phyloP scores from a whole-genome alignment of 2,113 vertebrate genomes.

The Oreochromis aureus region DNA sequence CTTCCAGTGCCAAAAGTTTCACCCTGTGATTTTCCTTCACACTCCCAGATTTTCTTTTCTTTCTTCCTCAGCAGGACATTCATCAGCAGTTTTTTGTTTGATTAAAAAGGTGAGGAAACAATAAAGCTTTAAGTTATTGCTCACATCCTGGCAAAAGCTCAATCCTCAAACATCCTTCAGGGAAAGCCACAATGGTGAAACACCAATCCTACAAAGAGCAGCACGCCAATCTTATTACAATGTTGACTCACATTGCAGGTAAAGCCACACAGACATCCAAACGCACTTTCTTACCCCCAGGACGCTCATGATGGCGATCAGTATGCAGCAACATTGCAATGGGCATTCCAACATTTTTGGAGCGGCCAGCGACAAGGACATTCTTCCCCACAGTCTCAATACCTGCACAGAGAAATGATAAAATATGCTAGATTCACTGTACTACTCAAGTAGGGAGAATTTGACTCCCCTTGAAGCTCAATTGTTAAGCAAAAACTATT shows the following conservation, averaged over 20 bases:
- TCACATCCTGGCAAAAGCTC: neutral
- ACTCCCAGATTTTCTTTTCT: neutral
- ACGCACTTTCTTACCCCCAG: slow-evolving; percentile 77
- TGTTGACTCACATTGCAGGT: neutral
- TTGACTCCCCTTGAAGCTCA: neutral
- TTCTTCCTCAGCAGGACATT: neutral
- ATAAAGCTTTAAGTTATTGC: neutral
- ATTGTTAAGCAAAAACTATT: neutral
- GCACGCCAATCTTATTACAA: neutral
- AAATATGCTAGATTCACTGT: neutral
- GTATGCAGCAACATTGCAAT: slow-evolving; percentile 88
- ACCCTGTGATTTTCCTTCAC: neutral
- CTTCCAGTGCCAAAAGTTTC: neutral
- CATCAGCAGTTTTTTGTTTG: slow-evolving; percentile 11
- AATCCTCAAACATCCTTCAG: neutral
- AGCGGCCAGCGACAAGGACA: slow-evolving; percentile 87
- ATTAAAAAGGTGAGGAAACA: neutral
- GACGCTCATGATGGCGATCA: slow-evolving; percentile 83
- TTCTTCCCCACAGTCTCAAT: slow-evolving; percentile 89
- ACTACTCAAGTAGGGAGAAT: neutral
- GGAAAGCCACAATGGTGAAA: slow-evolving; percentile 32
- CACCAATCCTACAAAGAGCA: neutral
- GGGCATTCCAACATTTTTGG: slow-evolving; percentile 93
- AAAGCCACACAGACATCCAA: neutral
- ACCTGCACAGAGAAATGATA: slow-evolving; percentile 67